Percentiles rank a stretch among this genome's conserved stretches.
Evolutionary conservation across 1,140 invertebrate genomes (phyloP).

Genomic region (Drosophila nannoptera): DNA sequence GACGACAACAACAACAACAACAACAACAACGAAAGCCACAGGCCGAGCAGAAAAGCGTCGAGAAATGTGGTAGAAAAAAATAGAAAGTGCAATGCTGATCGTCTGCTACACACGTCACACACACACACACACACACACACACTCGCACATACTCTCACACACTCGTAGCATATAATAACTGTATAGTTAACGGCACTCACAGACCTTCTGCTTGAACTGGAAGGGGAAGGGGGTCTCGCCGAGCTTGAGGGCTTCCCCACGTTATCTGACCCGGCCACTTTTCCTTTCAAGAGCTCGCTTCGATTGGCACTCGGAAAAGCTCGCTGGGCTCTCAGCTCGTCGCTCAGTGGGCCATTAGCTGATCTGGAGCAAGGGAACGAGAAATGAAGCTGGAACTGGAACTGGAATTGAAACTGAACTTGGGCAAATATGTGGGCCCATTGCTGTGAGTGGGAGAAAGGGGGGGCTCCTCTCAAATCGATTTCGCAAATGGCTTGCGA

Average conservation of each 20-base stretch:
- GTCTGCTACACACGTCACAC: neutral
- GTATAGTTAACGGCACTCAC: conserved; percentile 46
- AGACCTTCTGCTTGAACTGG: conserved; percentile 40
- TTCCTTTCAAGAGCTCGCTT: conserved; percentile 37
- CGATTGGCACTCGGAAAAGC: neutral
- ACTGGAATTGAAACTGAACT: conserved; percentile 1
- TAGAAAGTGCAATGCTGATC: conserved; percentile 36
- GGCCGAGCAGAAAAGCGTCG: conserved; percentile 16
- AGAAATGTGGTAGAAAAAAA: conserved; percentile 39
- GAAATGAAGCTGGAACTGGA: neutral
- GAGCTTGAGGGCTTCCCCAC: neutral
- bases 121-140: too few species aligned
- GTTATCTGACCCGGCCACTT: conserved; percentile 17
- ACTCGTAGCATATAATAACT: neutral
- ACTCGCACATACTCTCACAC: too few species aligned
- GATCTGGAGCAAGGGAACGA: too few species aligned
- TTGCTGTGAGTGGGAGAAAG: too few species aligned
- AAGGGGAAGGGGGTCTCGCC: neutral
- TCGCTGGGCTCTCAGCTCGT: too few species aligned
- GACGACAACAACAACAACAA: neutral
- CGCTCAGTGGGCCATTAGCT: too few species aligned
- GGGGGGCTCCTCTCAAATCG: too few species aligned
- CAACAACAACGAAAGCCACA: conserved; percentile 21
- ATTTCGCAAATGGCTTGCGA: conserved; percentile 21
- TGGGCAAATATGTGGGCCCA: conserved; percentile 23